Conservation (phyloP, 2,797 vertebrate genomes). For the Bufotes viridis region DNA sequence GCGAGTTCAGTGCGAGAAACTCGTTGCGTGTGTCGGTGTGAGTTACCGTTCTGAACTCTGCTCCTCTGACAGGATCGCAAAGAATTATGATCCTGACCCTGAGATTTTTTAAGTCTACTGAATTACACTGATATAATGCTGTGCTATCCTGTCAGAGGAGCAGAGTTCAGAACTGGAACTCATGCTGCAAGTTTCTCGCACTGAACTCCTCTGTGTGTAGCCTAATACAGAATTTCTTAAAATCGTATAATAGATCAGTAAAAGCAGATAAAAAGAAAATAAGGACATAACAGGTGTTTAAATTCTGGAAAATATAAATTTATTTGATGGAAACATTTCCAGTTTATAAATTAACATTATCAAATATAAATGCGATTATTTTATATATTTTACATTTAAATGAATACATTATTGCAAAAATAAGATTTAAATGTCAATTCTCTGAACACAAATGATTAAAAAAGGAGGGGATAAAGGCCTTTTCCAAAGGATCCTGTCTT, state of each 20-base stretch:
- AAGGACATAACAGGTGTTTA: not conserved
- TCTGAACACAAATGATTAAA: not conserved
- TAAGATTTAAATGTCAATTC: not conserved
- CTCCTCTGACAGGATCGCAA: too few species aligned
- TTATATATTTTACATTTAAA: not conserved
- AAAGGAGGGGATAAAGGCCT: not conserved
- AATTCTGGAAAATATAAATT: constrained; percentile 7
- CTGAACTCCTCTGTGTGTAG: too few species aligned
- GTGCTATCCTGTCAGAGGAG: too few species aligned
- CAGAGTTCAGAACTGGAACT: too few species aligned
- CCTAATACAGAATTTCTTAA: not conserved
- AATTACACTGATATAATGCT: too few species aligned
- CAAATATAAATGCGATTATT: not conserved
- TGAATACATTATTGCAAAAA: constrained; percentile 1
- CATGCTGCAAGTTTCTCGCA: too few species aligned
- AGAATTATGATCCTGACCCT: too few species aligned
- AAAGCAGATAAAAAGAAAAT: not conserved
- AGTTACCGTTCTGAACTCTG: too few species aligned
- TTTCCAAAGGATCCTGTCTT: not conserved
- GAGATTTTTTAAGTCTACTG: too few species aligned
- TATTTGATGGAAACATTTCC: not conserved
- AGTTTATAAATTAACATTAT: not conserved
- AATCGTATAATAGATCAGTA: not conserved
- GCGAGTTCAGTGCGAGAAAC: too few species aligned
- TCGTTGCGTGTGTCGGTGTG: too few species aligned